phyloP scores from a whole-genome alignment of 1,140 invertebrate species.

The Drosophila bipectinata region DNA sequence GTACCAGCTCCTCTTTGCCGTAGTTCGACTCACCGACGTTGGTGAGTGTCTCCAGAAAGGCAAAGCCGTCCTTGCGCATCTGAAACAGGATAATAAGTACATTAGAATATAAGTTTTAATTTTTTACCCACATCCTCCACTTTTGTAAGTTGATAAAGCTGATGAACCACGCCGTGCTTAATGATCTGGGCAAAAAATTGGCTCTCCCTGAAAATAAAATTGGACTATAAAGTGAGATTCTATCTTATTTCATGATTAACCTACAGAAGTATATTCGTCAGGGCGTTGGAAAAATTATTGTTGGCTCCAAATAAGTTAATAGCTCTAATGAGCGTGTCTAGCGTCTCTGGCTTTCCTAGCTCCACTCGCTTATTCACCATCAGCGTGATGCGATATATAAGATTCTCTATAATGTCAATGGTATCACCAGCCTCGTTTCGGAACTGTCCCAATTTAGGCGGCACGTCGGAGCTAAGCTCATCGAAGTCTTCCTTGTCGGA shows the following conservation, averaged over 20 bases:
- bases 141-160: constrained; percentile 77
- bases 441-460: constrained; percentile 52
- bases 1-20: constrained; percentile 77
- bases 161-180: constrained; percentile 78
- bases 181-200: constrained; percentile 82
- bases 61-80: constrained; percentile 73
- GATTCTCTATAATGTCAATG: constrained; percentile 78
- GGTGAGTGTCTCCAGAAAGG: constrained; percentile 77
- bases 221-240: neutral
- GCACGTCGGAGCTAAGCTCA: constrained; percentile 74
- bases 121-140: constrained; percentile 58
- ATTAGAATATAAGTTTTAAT: neutral
- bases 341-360: constrained; percentile 74
- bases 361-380: constrained; percentile 75
- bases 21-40: constrained; percentile 82
- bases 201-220: constrained; percentile 61
- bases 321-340: constrained; percentile 73
- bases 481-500: constrained; percentile 77
- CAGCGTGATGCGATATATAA: constrained; percentile 75
- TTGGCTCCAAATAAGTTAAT: constrained; percentile 76
- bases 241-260: constrained; percentile 4
- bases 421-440: constrained; percentile 61
- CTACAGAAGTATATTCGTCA: constrained; percentile 81
- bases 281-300: constrained; percentile 72
- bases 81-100: constrained; percentile 9